Conservation (phyloP, 1,140 invertebrate genomes). For the Heterodera schachtii region DNA sequence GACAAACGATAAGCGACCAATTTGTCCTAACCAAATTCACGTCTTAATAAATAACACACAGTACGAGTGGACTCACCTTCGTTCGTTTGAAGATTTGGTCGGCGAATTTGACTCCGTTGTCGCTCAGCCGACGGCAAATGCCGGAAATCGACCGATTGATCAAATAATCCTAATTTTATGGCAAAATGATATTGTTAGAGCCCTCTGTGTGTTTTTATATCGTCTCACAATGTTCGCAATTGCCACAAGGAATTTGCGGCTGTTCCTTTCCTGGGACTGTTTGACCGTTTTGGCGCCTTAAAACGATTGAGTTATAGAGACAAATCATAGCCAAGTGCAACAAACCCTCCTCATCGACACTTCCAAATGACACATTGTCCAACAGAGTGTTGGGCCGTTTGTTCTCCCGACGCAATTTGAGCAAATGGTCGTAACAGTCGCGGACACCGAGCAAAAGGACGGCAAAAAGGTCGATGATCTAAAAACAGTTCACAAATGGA, state of each 20-base stretch:
- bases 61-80: constrained; percentile 6
- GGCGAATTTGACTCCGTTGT: constrained; percentile 59
- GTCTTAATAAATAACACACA: not conserved
- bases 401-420: constrained; percentile 36
- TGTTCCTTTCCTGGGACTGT: constrained; percentile 34
- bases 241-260: constrained; percentile 53
- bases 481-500: not conserved
- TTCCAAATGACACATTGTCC: constrained; percentile 15
- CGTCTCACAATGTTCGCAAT: constrained; percentile 56
- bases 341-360: constrained; percentile 1
- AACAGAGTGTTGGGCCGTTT: constrained; percentile 47
- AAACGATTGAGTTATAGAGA: not conserved
- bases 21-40: constrained; percentile 40
- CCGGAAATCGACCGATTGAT: constrained; percentile 52
- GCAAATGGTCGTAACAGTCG: constrained; percentile 53
- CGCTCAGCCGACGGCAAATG: constrained; percentile 56
- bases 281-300: not conserved
- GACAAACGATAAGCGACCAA: constrained; percentile 43
- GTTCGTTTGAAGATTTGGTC: constrained; percentile 59
- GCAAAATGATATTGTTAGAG: not conserved
- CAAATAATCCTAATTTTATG: constrained; percentile 32
- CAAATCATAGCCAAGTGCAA: not conserved
- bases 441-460: constrained; percentile 49
- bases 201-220: not conserved
- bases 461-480: constrained; percentile 55